Percentiles rank a stretch among this genome's conserved stretches.
These are phyloP conservation scores for Apamea anceps DNA, from an alignment of 2,888 invertebrate genomes.

Conservation along the genomic window DNA sequence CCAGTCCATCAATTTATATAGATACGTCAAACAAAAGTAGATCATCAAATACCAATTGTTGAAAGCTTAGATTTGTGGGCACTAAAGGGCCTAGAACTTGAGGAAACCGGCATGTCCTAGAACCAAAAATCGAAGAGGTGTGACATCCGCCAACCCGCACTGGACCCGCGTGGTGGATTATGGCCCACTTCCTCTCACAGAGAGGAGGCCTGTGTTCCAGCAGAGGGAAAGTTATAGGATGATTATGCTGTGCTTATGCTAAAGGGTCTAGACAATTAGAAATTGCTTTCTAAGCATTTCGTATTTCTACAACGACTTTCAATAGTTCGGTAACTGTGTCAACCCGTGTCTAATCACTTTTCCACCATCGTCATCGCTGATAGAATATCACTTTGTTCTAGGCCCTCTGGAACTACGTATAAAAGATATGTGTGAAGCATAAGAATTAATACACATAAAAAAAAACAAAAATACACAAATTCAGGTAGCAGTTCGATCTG, in stretches of 20 bases:
- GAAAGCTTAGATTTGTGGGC: background rate
- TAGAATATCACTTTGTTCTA: background rate
- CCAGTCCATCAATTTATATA: too few species aligned
- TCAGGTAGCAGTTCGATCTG: slow-evolving; percentile 1
- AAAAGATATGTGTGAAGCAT: background rate
- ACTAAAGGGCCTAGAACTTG: background rate
- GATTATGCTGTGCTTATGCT: too few species aligned
- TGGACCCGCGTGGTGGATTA: too few species aligned
- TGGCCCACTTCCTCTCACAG: too few species aligned
- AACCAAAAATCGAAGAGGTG: too few species aligned
- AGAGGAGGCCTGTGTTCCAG: too few species aligned
- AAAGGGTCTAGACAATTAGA: background rate
- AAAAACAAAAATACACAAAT: background rate
- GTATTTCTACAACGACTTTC: background rate
- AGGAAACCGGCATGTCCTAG: too few species aligned
- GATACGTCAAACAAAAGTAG: background rate
- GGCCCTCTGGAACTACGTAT: background rate
- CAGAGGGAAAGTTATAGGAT: too few species aligned
- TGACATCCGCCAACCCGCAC: too few species aligned
- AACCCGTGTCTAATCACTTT: too few species aligned
- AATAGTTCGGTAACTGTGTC: background rate
- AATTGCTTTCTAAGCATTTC: background rate
- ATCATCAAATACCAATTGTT: background rate
- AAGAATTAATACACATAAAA: too few species aligned
- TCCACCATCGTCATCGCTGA: background rate